A percentile compares a stretch with the other conserved stretches of the same genome.
Conservation (phyloP, 2,888 invertebrate genomes). For the Trichogramma evanescens region DNA sequence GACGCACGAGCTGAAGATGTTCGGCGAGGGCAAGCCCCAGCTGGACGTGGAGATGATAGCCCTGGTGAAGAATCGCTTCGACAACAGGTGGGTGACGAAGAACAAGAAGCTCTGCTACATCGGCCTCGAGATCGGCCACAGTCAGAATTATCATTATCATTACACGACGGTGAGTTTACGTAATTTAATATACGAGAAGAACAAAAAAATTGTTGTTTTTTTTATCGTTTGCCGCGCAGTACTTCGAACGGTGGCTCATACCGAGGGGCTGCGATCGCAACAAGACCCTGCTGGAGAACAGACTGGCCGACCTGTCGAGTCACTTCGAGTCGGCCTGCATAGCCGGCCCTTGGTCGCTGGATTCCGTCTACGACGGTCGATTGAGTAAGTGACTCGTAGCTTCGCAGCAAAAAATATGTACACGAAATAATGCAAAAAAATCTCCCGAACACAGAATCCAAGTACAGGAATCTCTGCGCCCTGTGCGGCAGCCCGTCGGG, state of each 20-base stretch:
- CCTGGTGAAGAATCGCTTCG: constrained; percentile 59
- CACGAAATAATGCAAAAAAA: neutral
- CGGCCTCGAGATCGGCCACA: constrained; percentile 64
- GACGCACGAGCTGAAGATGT: constrained; percentile 60
- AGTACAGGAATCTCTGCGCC: constrained; percentile 66
- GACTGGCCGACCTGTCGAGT: constrained; percentile 63
- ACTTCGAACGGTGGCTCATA: constrained; percentile 68
- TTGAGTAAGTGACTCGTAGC: constrained; percentile 56
- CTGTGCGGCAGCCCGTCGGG: constrained; percentile 58
- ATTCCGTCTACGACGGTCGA: constrained; percentile 55
- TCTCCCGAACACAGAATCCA: constrained; percentile 47
- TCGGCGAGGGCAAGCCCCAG: constrained; percentile 48
- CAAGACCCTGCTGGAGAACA: constrained; percentile 67
- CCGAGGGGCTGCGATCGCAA: constrained; percentile 63
- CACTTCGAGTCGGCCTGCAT: constrained; percentile 79
- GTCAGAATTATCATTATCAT: constrained; percentile 70
- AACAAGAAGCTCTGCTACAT: constrained; percentile 77
- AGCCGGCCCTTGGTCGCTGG: constrained; percentile 76
- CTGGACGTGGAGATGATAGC: constrained; percentile 53
- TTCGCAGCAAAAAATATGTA: neutral
- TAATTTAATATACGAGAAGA: constrained; percentile 12
- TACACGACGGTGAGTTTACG: constrained; percentile 53
- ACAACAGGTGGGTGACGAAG: constrained; percentile 56
- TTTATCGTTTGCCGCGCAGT: constrained; percentile 47
- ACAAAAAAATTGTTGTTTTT: constrained; percentile 7